Conservation (phyloP, 2,888 invertebrate genomes). For the Ischnura elegans region DNA sequence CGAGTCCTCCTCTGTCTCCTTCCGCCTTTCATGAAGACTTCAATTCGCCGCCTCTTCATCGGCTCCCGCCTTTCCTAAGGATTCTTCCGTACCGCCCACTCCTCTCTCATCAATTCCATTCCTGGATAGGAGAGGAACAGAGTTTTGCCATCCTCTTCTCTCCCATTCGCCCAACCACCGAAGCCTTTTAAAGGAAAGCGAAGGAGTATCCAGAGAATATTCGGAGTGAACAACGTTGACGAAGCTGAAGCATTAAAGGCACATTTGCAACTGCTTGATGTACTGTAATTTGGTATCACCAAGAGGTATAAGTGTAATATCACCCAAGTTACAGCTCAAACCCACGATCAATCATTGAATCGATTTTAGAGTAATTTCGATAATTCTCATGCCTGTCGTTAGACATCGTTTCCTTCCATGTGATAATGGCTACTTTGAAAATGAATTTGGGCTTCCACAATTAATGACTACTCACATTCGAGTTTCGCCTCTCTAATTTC, state of each 20-base stretch:
- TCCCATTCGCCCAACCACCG: background rate
- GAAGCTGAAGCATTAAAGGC: too few species aligned
- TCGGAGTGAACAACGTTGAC: background rate
- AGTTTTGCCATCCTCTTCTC: conserved; percentile 1
- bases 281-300: too few species aligned
- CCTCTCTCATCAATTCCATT: conserved; percentile 29
- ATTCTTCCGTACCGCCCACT: background rate
- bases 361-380: too few species aligned
- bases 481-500: too few species aligned
- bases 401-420: too few species aligned
- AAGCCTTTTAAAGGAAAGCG: conserved; percentile 43
- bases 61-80: background rate
- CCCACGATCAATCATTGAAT: too few species aligned
- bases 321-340: too few species aligned
- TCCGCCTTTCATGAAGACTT: background rate
- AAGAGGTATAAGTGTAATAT: background rate
- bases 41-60: conserved; percentile 8
- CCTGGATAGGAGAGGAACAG: background rate
- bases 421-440: too few species aligned
- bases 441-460: too few species aligned
- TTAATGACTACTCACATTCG: too few species aligned
- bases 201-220: background rate
- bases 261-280: too few species aligned
- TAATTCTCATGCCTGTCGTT: too few species aligned
- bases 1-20: background rate